Evolutionary conservation across 2,113 vertebrate genomes (phyloP), one percentile per base, ranked within the genome.

Genomic region (Panthera uncia): DNA sequence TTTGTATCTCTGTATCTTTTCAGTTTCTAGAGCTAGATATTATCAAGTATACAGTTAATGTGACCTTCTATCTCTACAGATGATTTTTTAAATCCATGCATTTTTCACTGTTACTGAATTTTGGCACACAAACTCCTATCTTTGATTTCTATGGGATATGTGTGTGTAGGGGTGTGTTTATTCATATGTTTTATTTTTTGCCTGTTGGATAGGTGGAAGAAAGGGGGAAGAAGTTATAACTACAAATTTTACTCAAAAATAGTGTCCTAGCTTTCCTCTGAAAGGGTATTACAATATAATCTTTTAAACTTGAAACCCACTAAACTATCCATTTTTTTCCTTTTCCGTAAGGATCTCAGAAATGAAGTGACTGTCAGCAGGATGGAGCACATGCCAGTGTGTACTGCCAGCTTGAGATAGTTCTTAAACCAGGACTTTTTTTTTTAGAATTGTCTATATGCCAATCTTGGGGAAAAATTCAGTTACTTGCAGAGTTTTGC

Each of bases 321-420:
- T 94, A 83, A 83, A 52, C 31, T 81, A 80, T 79, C 7, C 13
- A 27, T 76, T 94, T 14, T 29, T 48, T 41, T 33, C 27, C 31
- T 57, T 80, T 79, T 96, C 84, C 89, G 52, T 94, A 96, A 98
- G 65, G 74, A 83, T 97, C 73, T 97, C 82, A 69, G 57, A 61
- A 97, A 94, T 95, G 95, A 98, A 96, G 94, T 99, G 98, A 98
- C 99, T 98, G 98, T 98, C 96, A 96, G 96, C 98, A 94, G 95
- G 96, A 94, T 95, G 96, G 98, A 97, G 94, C 98, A 97, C 98
- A 97, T 98, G 99, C 96, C 98, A 98, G 96, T 89, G 68, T 83
- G 95, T 82, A 66, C 91, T 95, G 97, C 97, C 98, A 98, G 93
- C 93, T 97, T 82, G 85, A 96, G 96, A 95, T 16, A 41, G 68